Conservation (phyloP, 1,140 invertebrate genomes). For the Eueides isabella region DNA sequence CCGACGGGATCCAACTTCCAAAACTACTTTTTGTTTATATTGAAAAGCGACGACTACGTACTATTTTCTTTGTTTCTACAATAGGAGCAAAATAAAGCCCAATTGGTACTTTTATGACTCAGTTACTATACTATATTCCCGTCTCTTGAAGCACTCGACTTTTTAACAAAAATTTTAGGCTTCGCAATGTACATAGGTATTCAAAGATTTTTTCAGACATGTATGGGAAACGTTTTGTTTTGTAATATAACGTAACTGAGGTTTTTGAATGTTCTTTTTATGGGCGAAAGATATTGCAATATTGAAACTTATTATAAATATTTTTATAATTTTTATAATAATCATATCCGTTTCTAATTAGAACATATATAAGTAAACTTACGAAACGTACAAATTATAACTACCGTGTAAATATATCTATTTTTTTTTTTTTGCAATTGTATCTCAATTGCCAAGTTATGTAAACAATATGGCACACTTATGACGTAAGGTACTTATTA, state of each 20-base stretch:
- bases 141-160: background rate
- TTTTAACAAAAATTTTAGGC: slow-evolving; percentile 6
- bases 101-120: slow-evolving; percentile 1
- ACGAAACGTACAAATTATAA: background rate
- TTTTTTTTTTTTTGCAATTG: background rate
- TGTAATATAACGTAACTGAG: background rate
- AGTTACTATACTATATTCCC: slow-evolving; percentile 6
- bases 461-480: background rate
- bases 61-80: slow-evolving; percentile 26
- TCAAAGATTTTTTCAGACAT: slow-evolving; percentile 6
- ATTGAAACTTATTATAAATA: background rate
- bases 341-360: background rate
- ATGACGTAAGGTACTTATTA: background rate
- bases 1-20: slow-evolving; percentile 14
- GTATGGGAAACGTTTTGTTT: slow-evolving; percentile 2
- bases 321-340: background rate
- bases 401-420: background rate
- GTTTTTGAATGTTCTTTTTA: background rate
- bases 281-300: background rate
- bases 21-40: slow-evolving; percentile 26
- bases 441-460: background rate
- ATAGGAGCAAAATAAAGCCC: slow-evolving; percentile 16
- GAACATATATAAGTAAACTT: background rate
- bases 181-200: background rate
- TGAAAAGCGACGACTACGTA: slow-evolving; percentile 17